Evolutionary conservation across 1,140 invertebrate species (phyloP).

Genomic region (Apis mellifera): Amel_HAv3.1 CM009944.2:9493501-9494000

Average conservation of each 20-base stretch:
- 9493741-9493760: slow-evolving; percentile 60
- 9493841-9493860: slow-evolving; percentile 62
- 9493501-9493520: too few species aligned
- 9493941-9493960: slow-evolving; percentile 59
- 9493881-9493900: slow-evolving; percentile 61
- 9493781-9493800: slow-evolving; percentile 24
- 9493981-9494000: slow-evolving; percentile 66
- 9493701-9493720: slow-evolving; percentile 74
- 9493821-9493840: slow-evolving; percentile 63
- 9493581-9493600: neutral
- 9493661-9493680: slow-evolving; percentile 63
- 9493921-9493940: slow-evolving; percentile 62
- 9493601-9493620: neutral
- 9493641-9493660: slow-evolving; percentile 72
- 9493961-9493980: slow-evolving; percentile 74
- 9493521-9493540: neutral
- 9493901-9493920: slow-evolving; percentile 66
- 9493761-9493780: slow-evolving; percentile 7
- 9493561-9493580: neutral
- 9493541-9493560: slow-evolving; percentile 8
- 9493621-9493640: slow-evolving; percentile 47
- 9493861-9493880: slow-evolving; percentile 30
- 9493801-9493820: slow-evolving; percentile 54
- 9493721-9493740: slow-evolving; percentile 37
- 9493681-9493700: slow-evolving; percentile 79